Evolutionary conservation across 2,113 vertebrate species (phyloP).

Genomic region (Myotis lucifugus): DNA sequence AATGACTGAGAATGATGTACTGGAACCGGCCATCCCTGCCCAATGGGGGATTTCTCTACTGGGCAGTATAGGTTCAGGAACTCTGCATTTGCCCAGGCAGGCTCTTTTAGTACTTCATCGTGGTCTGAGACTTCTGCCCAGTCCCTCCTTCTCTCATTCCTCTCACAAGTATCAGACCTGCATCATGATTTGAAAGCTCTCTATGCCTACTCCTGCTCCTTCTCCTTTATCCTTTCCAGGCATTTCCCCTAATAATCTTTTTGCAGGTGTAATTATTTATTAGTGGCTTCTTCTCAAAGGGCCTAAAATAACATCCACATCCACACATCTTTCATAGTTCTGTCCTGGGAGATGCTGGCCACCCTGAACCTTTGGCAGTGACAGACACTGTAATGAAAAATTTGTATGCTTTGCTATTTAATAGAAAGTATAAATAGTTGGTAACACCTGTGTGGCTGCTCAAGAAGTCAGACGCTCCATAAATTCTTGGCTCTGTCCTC

Average conservation of each 20-base stretch:
- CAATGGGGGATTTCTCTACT: not conserved
- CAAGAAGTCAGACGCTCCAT: not conserved
- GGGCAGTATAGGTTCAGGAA: accelerated
- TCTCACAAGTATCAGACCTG: too few species aligned
- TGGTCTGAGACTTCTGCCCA: too few species aligned
- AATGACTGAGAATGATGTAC: accelerated
- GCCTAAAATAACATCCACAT: not conserved
- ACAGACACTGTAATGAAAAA: too few species aligned
- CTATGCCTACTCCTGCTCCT: accelerated
- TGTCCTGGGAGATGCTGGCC: not conserved
- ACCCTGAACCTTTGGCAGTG: not conserved
- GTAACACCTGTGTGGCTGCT: not conserved
- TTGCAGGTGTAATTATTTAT: too few species aligned
- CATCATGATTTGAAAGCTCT: not conserved
- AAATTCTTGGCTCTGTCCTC: not conserved
- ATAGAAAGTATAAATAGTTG: not conserved
- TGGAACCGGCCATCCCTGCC: not conserved
- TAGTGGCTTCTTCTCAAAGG: not conserved
- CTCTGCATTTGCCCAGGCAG: not conserved
- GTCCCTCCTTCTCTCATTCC: too few species aligned
- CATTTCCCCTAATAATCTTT: not conserved
- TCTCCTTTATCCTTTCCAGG: not conserved
- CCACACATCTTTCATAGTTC: too few species aligned
- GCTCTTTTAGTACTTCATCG: accelerated
- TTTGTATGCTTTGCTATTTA: not conserved